Evolutionary conservation across 1,140 invertebrate species (phyloP).

Genomic region (Trichonephila clavata): DNA sequence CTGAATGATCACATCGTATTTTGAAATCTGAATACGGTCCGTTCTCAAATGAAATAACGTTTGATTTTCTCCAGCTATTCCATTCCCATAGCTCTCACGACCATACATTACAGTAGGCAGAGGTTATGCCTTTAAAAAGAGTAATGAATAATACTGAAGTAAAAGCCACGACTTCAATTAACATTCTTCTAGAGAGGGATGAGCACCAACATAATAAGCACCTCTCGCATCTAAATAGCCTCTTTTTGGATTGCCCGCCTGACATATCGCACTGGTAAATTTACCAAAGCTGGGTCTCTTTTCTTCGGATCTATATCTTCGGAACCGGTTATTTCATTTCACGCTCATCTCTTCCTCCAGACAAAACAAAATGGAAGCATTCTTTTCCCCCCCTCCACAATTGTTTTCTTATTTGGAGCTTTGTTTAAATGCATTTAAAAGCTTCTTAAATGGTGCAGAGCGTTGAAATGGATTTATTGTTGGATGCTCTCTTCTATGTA

Average conservation of each 20-base stretch:
- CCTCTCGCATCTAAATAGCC: conserved; percentile 44
- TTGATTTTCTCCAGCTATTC: not conserved
- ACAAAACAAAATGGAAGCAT: not conserved
- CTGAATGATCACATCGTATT: not conserved
- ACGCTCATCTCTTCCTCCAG: not conserved
- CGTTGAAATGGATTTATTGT: too few species aligned
- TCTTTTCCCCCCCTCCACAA: not conserved
- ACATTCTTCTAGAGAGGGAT: conserved; percentile 48
- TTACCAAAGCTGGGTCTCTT: not conserved
- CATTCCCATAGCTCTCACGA: not conserved
- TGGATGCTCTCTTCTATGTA: too few species aligned
- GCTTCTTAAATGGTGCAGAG: too few species aligned
- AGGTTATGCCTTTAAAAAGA: conserved; percentile 42
- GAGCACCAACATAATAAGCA: conserved; percentile 50
- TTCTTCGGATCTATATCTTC: not conserved
- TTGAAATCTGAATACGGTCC: not conserved
- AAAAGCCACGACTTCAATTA: conserved; percentile 69
- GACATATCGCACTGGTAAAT: conserved; percentile 60
- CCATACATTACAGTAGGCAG: not conserved
- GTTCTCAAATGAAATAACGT: not conserved
- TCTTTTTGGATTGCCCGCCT: not conserved
- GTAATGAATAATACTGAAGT: conserved; percentile 52
- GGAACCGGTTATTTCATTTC: conserved; percentile 53
- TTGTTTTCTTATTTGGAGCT: too few species aligned
- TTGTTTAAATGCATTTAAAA: too few species aligned